Conservation (phyloP, 2,888 invertebrate species). For the Phalera bucephala region DNA sequence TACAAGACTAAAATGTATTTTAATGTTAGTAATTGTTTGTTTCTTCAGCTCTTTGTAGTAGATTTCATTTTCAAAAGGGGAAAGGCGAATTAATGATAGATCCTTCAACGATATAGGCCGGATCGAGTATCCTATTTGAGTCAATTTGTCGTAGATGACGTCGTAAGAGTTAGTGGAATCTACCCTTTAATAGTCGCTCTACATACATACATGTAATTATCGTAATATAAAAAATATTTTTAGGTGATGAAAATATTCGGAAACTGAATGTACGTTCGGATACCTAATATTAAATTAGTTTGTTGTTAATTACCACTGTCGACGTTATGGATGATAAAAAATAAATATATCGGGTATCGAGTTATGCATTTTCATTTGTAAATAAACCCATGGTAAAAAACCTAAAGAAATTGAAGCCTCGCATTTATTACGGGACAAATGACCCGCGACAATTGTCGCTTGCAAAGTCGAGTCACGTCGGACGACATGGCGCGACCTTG, state of each 20-base stretch:
- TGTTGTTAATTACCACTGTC: constrained; percentile 64
- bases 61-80: constrained; percentile 34
- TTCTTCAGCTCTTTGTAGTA: constrained; percentile 10
- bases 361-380: constrained; percentile 28
- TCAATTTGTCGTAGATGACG: constrained; percentile 37
- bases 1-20: constrained; percentile 57
- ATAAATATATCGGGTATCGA: constrained; percentile 68
- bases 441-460: too few species aligned
- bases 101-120: constrained; percentile 52
- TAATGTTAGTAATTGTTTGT: constrained; percentile 42
- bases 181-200: constrained; percentile 53
- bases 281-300: constrained; percentile 65
- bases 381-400: too few species aligned
- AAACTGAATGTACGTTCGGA: constrained; percentile 59
- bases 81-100: constrained; percentile 40
- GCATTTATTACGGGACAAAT: too few species aligned
- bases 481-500: too few species aligned
- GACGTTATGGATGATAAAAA: constrained; percentile 63
- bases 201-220: constrained; percentile 71
- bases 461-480: too few species aligned
- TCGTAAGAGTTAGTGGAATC: constrained; percentile 38
- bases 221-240: constrained; percentile 43
- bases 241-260: constrained; percentile 52
- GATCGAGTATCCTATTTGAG: constrained; percentile 40
- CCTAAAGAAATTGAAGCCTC: too few species aligned